Percentiles rank a stretch among this genome's conserved stretches.
phyloP scores from a whole-genome alignment of 2,113 vertebrate genomes.

The Otocyon megalotis region DNA sequence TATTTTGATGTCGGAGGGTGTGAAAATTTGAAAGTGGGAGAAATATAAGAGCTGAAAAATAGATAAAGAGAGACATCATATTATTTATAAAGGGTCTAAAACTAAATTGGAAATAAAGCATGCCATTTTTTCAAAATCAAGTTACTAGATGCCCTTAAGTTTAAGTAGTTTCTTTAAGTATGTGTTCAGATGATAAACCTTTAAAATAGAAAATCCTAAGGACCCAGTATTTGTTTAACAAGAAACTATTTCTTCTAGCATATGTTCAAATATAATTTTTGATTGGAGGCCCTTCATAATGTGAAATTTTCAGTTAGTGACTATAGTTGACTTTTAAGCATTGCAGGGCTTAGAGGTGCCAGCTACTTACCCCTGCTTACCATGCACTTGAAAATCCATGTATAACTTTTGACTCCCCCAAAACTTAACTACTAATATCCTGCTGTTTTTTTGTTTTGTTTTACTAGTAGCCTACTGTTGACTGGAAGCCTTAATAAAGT shows the following conservation, averaged over 20 bases:
- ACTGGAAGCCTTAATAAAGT: neutral
- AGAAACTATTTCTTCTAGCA: neutral
- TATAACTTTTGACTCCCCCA: neutral
- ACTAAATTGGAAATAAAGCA: neutral
- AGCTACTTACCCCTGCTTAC: neutral
- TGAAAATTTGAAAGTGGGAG: conserved; percentile 35
- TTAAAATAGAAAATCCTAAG: neutral
- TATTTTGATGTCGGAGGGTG: neutral
- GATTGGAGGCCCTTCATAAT: neutral
- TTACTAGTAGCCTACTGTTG: neutral
- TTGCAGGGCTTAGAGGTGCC: neutral
- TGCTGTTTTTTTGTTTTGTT: neutral
- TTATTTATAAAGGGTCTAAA: conserved; percentile 11
- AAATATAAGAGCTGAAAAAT: neutral
- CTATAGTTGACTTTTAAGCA: neutral
- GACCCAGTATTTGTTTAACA: neutral
- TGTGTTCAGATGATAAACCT: neutral
- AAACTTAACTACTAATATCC: neutral
- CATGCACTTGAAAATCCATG: neutral
- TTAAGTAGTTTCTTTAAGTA: conserved; percentile 26
- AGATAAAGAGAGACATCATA: neutral
- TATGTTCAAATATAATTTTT: conserved; percentile 23
- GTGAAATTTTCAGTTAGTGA: neutral
- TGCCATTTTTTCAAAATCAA: neutral
- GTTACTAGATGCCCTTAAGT: neutral